These are phyloP conservation scores for Rhagoletis pomonella DNA, from an alignment of 1,140 invertebrate genomes.

Conservation along the genomic window DNA sequence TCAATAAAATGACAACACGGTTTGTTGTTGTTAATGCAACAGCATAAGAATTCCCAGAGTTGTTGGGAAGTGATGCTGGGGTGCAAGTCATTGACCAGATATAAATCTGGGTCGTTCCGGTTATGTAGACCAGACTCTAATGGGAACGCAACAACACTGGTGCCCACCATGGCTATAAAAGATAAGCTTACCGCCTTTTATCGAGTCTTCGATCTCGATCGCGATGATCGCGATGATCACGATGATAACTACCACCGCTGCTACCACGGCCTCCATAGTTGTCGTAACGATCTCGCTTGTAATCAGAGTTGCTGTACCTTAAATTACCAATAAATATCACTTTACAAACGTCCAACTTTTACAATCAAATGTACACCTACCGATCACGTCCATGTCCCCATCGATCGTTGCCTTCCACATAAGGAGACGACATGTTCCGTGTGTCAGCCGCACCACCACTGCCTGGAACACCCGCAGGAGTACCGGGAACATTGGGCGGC, in stretches of 20 bases:
- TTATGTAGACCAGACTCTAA: no score
- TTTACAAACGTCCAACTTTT: background rate
- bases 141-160: no score
- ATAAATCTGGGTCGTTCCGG: no score
- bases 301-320: slow-evolving; percentile 66
- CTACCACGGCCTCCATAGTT: slow-evolving; percentile 62
- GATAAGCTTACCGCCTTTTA: slow-evolving; percentile 75
- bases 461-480: slow-evolving; percentile 24
- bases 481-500: slow-evolving; percentile 47
- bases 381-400: slow-evolving; percentile 67
- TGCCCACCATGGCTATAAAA: no score
- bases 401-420: slow-evolving; percentile 46
- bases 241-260: slow-evolving; percentile 64
- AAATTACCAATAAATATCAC: background rate
- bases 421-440: slow-evolving; percentile 45
- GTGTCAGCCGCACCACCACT: slow-evolving; percentile 48
- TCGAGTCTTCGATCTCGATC: slow-evolving; percentile 75
- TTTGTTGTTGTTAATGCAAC: no score
- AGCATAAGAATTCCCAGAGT: no score
- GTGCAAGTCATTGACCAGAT: no score
- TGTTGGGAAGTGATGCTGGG: no score
- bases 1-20: no score
- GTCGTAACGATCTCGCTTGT: slow-evolving; percentile 71
- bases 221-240: slow-evolving; percentile 77
- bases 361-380: slow-evolving; percentile 57